Evolutionary conservation across 2,888 invertebrate species (phyloP).

Genomic region (Imbricaverruca yamaguchii): DNA sequence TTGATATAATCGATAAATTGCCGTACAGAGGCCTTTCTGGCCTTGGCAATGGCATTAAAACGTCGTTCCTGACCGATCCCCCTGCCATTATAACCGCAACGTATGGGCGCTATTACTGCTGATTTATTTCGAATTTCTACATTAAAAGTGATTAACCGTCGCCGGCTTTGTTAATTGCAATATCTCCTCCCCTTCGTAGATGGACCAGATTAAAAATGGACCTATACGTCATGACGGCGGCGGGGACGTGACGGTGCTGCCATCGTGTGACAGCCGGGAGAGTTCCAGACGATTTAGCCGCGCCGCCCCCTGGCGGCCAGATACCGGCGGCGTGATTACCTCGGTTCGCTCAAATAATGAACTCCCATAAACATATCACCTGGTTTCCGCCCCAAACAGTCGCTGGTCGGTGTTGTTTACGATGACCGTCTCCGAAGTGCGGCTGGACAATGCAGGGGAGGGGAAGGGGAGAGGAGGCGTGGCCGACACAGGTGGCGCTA

Average conservation of each 20-base stretch:
- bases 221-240: slow-evolving; percentile 8
- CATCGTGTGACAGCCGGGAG: neutral
- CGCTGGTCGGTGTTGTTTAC: neutral
- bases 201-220: slow-evolving; percentile 18
- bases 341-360: slow-evolving; percentile 15
- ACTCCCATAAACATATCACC: slow-evolving; percentile 20
- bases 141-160: slow-evolving; percentile 20
- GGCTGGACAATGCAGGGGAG: neutral
- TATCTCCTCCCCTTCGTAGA: slow-evolving; percentile 20
- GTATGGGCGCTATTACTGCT: neutral
- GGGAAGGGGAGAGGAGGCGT: neutral
- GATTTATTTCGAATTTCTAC: slow-evolving; percentile 18
- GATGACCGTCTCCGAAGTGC: neutral
- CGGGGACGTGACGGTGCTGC: slow-evolving; percentile 4
- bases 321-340: neutral
- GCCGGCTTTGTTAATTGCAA: slow-evolving; percentile 19
- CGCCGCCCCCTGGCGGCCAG: neutral
- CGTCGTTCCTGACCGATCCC: slow-evolving; percentile 4
- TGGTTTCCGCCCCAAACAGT: slow-evolving; percentile 19
- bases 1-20: slow-evolving; percentile 18
- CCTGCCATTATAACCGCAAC: slow-evolving; percentile 16
- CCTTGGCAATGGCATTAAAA: slow-evolving; percentile 19
- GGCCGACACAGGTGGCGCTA: neutral
- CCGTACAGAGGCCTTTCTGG: slow-evolving; percentile 7
- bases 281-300: neutral